Percentiles rank a stretch among this genome's conserved stretches.
These are phyloP conservation scores for Drosophila ohnishii DNA, from an alignment of 1,140 invertebrate species.

Conservation along the genomic window DNA sequence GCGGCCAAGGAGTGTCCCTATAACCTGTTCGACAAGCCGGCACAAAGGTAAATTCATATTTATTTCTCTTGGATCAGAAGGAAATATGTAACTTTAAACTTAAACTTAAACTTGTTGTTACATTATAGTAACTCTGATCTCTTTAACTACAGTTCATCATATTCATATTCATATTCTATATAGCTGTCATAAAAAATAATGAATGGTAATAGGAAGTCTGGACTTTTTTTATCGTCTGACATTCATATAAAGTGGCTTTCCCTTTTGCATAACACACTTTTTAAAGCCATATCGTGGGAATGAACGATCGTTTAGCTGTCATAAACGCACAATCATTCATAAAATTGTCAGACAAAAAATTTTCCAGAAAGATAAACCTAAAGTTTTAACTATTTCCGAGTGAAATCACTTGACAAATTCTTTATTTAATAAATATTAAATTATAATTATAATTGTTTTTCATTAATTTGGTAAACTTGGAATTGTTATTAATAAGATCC, in stretches of 20 bases:
- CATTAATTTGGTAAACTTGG: no score
- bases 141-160: background rate
- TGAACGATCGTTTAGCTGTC: constrained; percentile 10
- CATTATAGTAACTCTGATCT: background rate
- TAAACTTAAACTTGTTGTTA: background rate
- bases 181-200: constrained; percentile 1
- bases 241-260: background rate
- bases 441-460: no score
- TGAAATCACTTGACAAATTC: background rate
- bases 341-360: background rate
- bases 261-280: background rate
- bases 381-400: background rate
- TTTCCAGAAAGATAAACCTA: background rate
- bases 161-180: background rate
- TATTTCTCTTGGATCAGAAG: background rate
- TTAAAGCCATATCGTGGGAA: background rate
- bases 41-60: constrained; percentile 52
- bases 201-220: constrained; percentile 4
- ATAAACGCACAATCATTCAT: constrained; percentile 12
- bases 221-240: constrained; percentile 7
- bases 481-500: no score
- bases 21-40: constrained; percentile 70
- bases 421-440: no score
- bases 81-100: background rate
- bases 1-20: constrained; percentile 62